Conservation (phyloP, 2,888 invertebrate species). For the Ectobius pallidus region DNA sequence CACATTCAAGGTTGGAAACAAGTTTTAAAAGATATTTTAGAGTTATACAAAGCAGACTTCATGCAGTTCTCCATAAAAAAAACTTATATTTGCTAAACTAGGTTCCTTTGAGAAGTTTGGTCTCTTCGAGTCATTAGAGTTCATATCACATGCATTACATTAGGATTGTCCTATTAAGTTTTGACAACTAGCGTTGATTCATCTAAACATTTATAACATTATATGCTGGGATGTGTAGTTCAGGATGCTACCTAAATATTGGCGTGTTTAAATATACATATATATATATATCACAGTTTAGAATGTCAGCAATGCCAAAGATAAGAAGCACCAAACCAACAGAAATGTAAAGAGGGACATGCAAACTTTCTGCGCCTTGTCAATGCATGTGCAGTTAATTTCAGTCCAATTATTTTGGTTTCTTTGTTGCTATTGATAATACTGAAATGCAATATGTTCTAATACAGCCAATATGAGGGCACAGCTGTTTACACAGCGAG, state of each 20-base stretch:
- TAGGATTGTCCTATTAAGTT: constrained; percentile 40
- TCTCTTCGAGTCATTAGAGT: constrained; percentile 37
- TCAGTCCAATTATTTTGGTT: too few species aligned
- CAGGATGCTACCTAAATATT: constrained; percentile 32
- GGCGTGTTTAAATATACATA: constrained; percentile 31
- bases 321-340: constrained; percentile 36
- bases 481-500: constrained; percentile 25
- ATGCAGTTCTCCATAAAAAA: constrained; percentile 36
- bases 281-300: constrained; percentile 40
- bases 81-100: constrained; percentile 37
- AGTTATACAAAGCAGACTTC: constrained; percentile 38
- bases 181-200: constrained; percentile 24
- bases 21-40: constrained; percentile 25
- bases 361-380: neutral
- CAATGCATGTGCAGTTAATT: constrained; percentile 19
- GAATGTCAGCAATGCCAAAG: constrained; percentile 40
- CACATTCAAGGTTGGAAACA: constrained; percentile 27
- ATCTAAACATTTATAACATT: constrained; percentile 27
- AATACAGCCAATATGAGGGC: constrained; percentile 9
- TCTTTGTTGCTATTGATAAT: constrained; percentile 5
- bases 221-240: neutral
- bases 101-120: constrained; percentile 40
- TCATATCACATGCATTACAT: constrained; percentile 41
- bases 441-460: constrained; percentile 21
- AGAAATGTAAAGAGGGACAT: constrained; percentile 19